Evolutionary conservation across 2,888 invertebrate species (phyloP).

Genomic region (Eucriotettix oculatus): DNA sequence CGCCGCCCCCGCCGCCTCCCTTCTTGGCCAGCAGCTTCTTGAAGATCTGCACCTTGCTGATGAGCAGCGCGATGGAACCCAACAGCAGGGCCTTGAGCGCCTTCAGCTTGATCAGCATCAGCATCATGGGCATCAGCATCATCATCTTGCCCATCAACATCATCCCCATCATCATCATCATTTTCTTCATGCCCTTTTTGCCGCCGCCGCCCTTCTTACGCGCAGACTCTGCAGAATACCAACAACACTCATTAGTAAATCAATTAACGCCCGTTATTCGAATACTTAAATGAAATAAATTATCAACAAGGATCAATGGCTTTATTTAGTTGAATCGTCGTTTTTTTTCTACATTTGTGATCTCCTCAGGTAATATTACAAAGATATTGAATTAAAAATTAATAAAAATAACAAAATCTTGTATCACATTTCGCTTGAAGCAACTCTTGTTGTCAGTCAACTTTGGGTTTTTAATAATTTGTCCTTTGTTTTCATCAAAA

Average conservation of each 20-base stretch:
- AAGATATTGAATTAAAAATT: too few relatives aligned
- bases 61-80: conserved; percentile 16
- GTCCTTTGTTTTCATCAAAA: too few relatives aligned
- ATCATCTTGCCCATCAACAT: conserved; percentile 41
- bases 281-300: background rate
- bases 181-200: conserved; percentile 42
- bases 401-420: too few relatives aligned
- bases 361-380: too few relatives aligned
- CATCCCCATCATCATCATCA: conserved; percentile 42
- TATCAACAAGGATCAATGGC: too few relatives aligned
- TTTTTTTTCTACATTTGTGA: too few relatives aligned
- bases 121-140: conserved; percentile 42
- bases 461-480: too few relatives aligned
- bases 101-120: conserved; percentile 39
- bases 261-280: too few relatives aligned
- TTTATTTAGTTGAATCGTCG: too few relatives aligned
- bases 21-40: conserved; percentile 14
- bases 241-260: background rate
- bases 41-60: conserved; percentile 17
- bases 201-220: conserved; percentile 45
- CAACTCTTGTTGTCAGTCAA: too few relatives aligned
- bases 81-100: conserved; percentile 18
- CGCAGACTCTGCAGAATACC: conserved; percentile 10
- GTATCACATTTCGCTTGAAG: too few relatives aligned
- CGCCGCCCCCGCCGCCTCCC: conserved; percentile 13